Percentiles rank a stretch among this genome's conserved stretches.
Conservation (phyloP, 1,140 invertebrate species). For the Polyergus mexicanus region DNA sequence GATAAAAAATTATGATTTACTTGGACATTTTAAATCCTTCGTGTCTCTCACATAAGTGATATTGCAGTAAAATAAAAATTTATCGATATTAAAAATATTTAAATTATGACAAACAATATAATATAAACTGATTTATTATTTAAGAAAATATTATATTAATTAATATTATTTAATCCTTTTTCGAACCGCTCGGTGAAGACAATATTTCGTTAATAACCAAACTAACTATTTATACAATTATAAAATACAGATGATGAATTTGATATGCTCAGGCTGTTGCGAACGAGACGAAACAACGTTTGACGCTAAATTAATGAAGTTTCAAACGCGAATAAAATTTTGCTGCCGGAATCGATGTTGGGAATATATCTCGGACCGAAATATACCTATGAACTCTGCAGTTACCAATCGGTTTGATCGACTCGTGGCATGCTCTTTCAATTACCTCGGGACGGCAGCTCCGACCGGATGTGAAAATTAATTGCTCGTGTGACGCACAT, state of each 20-base stretch:
- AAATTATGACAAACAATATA: neutral
- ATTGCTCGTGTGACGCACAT: constrained; percentile 69
- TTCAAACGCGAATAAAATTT: constrained; percentile 59
- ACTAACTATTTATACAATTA: neutral
- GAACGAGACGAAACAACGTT: constrained; percentile 40
- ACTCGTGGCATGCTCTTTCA: constrained; percentile 63
- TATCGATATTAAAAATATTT: neutral
- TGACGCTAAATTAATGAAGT: constrained; percentile 59
- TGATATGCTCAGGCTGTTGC: neutral
- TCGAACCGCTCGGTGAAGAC: neutral
- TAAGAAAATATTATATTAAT: constrained; percentile 17
- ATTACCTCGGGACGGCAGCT: constrained; percentile 67
- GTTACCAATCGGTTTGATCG: constrained; percentile 68
- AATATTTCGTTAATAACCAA: constrained; percentile 8
- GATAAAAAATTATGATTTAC: too few species aligned
- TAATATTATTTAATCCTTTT: neutral
- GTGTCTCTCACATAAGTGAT: too few species aligned
- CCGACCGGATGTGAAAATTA: constrained; percentile 61
- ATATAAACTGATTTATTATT: neutral
- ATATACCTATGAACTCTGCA: constrained; percentile 44
- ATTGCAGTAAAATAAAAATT: too few species aligned
- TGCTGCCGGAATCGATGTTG: constrained; percentile 38
- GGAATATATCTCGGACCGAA: constrained; percentile 25
- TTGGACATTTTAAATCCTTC: too few species aligned
- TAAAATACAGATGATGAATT: constrained; percentile 1